Percentiles rank a stretch among this genome's conserved stretches.
phyloP scores from a whole-genome alignment of 2,888 invertebrate species.

The Stenodera caucasica region DNA sequence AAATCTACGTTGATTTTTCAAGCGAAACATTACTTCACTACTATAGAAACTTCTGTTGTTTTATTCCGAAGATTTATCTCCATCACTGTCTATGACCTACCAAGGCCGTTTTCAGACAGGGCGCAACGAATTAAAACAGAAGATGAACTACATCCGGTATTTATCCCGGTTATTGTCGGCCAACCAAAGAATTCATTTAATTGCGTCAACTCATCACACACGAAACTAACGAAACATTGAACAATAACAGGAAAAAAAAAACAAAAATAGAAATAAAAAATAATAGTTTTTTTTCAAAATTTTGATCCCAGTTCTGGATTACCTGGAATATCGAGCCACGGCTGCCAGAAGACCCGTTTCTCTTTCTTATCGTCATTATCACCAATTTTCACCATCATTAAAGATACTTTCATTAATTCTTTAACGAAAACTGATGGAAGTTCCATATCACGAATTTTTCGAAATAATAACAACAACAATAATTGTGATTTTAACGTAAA shows the following conservation, averaged over 20 bases:
- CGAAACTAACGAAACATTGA: slow-evolving; percentile 1
- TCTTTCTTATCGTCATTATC: slow-evolving; percentile 16
- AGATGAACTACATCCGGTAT: slow-evolving; percentile 43
- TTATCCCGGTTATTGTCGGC: slow-evolving; percentile 14
- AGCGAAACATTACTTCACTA: too few species aligned
- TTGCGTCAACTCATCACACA: slow-evolving; percentile 10
- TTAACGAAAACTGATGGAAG: slow-evolving; percentile 43
- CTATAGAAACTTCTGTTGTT: neutral
- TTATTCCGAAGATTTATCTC: neutral
- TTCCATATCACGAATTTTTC: slow-evolving; percentile 41
- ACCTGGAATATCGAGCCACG: slow-evolving; percentile 53
- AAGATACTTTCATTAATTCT: slow-evolving; percentile 44
- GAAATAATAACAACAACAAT: slow-evolving; percentile 17
- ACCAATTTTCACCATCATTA: slow-evolving; percentile 37
- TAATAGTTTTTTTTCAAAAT: neutral
- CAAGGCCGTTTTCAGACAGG: slow-evolving; percentile 23
- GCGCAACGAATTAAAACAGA: slow-evolving; percentile 21
- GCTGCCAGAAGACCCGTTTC: slow-evolving; percentile 52
- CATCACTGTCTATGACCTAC: slow-evolving; percentile 20
- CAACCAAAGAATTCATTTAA: slow-evolving; percentile 13
- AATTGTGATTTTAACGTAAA: too few species aligned
- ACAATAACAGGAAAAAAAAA: neutral
- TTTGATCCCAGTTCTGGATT: slow-evolving; percentile 19
- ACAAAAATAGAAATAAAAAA: too few species aligned
- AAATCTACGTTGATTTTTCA: neutral